These are phyloP conservation scores for Dorcus hopei DNA, from an alignment of 2,888 invertebrate genomes.

Conservation along the genomic window DNA sequence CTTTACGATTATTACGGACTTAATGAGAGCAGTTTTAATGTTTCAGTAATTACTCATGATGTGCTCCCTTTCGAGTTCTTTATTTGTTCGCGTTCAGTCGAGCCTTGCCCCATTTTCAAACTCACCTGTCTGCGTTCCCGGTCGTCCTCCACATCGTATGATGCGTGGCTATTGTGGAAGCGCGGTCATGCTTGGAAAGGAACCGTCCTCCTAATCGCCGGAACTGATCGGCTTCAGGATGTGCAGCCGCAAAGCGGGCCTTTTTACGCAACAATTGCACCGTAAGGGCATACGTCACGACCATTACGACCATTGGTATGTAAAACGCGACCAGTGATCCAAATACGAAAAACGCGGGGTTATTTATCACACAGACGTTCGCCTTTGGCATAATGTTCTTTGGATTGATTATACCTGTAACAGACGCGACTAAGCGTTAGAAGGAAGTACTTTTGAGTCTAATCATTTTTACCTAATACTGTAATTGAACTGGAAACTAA, in stretches of 20 bases:
- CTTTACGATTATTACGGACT: too few relatives aligned
- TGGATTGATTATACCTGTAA: conserved; percentile 69
- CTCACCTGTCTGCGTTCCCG: conserved; percentile 41
- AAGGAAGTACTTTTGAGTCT: too few relatives aligned
- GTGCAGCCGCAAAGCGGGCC: conserved; percentile 68
- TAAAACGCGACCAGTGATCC: conserved; percentile 93
- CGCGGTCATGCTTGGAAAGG: conserved; percentile 38
- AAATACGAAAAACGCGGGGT: conserved; percentile 82
- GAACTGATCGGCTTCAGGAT: conserved; percentile 60
- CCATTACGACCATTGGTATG: conserved; percentile 94
- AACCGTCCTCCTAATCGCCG: conserved; percentile 52
- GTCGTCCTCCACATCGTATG: conserved; percentile 46
- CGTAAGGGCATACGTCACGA: conserved; percentile 85
- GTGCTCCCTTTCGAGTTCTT: too few relatives aligned
- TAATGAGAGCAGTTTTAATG: too few relatives aligned
- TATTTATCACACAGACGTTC: conserved; percentile 76
- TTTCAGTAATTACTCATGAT: too few relatives aligned
- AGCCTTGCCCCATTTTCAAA: neutral
- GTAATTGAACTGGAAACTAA: conserved; percentile 84
- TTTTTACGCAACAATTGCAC: conserved; percentile 81
- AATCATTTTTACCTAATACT: conserved; percentile 64
- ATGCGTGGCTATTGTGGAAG: conserved; percentile 34
- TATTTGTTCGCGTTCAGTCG: too few relatives aligned
- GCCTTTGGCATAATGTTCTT: conserved; percentile 79
- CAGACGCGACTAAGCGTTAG: neutral